phyloP scores from a whole-genome alignment of 2,888 invertebrate genomes.

The Drosophila picticornis region DNA sequence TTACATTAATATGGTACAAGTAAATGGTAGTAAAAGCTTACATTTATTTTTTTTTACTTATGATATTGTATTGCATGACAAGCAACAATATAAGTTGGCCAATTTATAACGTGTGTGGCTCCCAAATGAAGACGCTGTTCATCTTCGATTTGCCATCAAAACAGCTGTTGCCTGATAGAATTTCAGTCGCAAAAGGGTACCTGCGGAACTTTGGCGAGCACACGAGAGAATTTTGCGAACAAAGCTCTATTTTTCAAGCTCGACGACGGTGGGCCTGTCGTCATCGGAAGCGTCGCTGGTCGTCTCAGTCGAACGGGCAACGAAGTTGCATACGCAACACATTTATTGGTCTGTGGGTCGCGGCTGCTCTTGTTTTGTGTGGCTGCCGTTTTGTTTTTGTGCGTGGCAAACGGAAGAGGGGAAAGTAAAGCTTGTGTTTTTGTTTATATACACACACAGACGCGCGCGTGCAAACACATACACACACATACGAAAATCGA shows the following conservation, averaged over 20 bases:
- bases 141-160: constrained; percentile 21
- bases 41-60: background rate
- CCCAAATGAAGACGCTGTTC: background rate
- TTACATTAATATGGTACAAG: background rate
- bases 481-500: background rate
- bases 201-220: constrained; percentile 28
- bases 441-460: constrained; percentile 47
- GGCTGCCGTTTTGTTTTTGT: constrained; percentile 32
- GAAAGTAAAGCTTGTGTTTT: constrained; percentile 54
- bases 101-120: constrained; percentile 33
- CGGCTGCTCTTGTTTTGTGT: constrained; percentile 28
- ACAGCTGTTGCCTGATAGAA: constrained; percentile 43
- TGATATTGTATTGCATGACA: background rate
- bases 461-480: background rate
- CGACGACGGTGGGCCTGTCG: constrained; percentile 14
- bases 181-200: constrained; percentile 26
- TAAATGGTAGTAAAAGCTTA: background rate
- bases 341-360: constrained; percentile 59
- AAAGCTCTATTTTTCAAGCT: constrained; percentile 35
- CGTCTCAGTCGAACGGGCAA: constrained; percentile 53
- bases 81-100: background rate
- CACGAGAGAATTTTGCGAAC: constrained; percentile 6
- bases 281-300: constrained; percentile 11
- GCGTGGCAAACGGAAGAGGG: constrained; percentile 45
- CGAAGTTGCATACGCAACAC: constrained; percentile 66